Conservation (phyloP, 2,888 invertebrate species). For the Xestia rhomboidea region DNA sequence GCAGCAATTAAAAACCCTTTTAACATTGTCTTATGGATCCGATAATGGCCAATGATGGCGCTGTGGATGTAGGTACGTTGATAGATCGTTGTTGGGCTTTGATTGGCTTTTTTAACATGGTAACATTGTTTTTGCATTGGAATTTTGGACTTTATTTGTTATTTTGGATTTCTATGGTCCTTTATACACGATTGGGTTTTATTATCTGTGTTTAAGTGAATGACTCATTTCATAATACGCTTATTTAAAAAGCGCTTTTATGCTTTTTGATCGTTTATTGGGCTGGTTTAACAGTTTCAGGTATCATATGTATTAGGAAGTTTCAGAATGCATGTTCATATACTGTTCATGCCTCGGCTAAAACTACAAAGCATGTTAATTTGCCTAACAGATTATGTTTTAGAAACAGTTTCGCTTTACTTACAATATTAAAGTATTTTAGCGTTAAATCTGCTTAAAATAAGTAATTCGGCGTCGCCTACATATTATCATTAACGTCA, state of each 20-base stretch:
- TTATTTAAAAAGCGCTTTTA: no score
- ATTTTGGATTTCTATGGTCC: neutral
- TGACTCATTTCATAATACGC: no score
- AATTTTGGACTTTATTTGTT: conserved; percentile 7
- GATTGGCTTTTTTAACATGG: conserved; percentile 34
- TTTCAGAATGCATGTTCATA: neutral
- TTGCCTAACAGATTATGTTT: neutral
- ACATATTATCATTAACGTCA: neutral
- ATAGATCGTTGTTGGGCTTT: conserved; percentile 20
- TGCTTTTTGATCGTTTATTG: neutral
- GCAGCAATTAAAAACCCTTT: conserved; percentile 61
- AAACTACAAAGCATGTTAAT: neutral
- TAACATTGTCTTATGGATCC: conserved; percentile 59
- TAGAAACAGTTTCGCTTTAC: neutral
- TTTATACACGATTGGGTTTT: neutral
- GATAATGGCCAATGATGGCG: conserved; percentile 58
- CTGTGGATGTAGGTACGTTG: conserved; percentile 15
- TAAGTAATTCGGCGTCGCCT: neutral
- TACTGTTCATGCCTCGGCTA: no score
- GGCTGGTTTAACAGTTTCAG: no score
- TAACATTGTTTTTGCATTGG: neutral
- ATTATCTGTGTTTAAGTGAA: neutral
- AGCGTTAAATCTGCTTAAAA: neutral
- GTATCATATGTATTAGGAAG: neutral
- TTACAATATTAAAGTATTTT: neutral